Conservation (phyloP, 2,888 invertebrate genomes). For the Pyrgus malvae region DNA sequence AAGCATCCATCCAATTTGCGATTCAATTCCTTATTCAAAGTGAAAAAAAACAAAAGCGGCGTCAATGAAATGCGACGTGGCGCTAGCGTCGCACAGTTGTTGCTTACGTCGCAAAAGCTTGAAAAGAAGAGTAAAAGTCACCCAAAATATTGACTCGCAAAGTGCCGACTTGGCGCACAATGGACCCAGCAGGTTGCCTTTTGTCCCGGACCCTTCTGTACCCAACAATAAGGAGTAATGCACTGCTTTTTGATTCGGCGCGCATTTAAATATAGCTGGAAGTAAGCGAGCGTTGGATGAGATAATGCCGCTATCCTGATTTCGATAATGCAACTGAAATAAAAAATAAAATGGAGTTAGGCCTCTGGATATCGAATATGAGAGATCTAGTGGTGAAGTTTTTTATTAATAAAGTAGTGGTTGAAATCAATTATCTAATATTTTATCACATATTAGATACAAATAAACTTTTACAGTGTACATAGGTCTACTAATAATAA, state of each 20-base stretch:
- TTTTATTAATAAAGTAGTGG: too few species aligned
- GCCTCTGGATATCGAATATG: neutral
- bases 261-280: conserved; percentile 50
- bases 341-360: neutral
- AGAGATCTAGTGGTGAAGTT: too few species aligned
- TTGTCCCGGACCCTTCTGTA: conserved; percentile 63
- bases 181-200: conserved; percentile 74
- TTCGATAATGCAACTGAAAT: conserved; percentile 22
- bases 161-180: conserved; percentile 74
- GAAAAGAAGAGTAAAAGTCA: conserved; percentile 54
- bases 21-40: conserved; percentile 52
- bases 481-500: too few species aligned
- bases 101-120: conserved; percentile 57
- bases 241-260: conserved; percentile 67
- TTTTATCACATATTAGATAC: too few species aligned
- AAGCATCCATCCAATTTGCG: conserved; percentile 49
- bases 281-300: conserved; percentile 47
- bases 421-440: too few species aligned
- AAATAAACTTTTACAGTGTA: too few species aligned
- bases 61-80: conserved; percentile 55
- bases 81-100: conserved; percentile 64
- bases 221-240: conserved; percentile 67
- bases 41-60: conserved; percentile 60
- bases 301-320: conserved; percentile 27
- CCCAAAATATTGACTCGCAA: conserved; percentile 79